Percentiles rank a stretch among this genome's conserved stretches.
phyloP scores from a whole-genome alignment of 2,888 invertebrate species.

The Apeira syringaria region DNA sequence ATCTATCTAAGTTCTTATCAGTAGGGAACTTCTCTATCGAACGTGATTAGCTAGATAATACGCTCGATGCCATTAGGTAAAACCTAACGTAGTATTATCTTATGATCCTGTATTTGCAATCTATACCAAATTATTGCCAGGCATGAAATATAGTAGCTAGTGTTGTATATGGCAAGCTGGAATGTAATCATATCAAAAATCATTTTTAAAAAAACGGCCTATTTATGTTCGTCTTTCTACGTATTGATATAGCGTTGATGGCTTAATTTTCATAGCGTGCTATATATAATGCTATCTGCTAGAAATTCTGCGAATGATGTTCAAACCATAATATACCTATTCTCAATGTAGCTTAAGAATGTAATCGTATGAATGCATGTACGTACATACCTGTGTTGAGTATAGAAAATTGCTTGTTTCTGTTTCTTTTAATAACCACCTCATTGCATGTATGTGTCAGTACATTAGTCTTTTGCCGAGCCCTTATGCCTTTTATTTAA shows the following conservation, averaged over 20 bases:
- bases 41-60: conserved; percentile 13
- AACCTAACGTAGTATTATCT: neutral
- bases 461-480: conserved; percentile 40
- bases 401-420: conserved; percentile 40
- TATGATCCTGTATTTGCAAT: neutral
- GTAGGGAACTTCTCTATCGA: conserved; percentile 4
- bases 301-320: neutral
- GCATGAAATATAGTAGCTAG: neutral
- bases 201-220: too few species aligned
- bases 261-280: neutral
- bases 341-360: conserved; percentile 1
- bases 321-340: neutral
- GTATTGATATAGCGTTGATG: too few species aligned
- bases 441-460: conserved; percentile 68
- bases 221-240: too few species aligned
- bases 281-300: neutral
- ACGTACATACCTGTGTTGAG: conserved; percentile 25
- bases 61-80: conserved; percentile 1
- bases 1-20: conserved; percentile 11
- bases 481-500: conserved; percentile 48
- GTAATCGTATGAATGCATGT: conserved; percentile 45
- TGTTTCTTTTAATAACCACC: conserved; percentile 60
- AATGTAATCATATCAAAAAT: too few species aligned
- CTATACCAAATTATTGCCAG: neutral
- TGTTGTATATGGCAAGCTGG: conserved; percentile 2